A percentile compares a stretch with the other conserved stretches of the same genome.
Evolutionary conservation across 2,797 vertebrate genomes (phyloP).

Genomic region (Anableps anableps): DNA sequence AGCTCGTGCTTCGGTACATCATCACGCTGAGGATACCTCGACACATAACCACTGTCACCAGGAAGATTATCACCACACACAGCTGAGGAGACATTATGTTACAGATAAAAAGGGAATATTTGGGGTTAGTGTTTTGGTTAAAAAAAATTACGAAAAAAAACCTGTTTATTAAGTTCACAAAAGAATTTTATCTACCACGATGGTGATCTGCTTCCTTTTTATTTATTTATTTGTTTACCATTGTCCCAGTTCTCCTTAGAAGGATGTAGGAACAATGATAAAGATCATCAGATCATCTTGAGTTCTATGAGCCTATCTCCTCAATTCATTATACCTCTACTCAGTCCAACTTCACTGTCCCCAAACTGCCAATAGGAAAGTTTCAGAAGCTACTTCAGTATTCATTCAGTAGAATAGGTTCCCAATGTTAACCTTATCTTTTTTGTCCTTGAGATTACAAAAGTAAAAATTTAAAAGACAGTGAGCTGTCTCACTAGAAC

Average conservation of each 20-base stretch:
- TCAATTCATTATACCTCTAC: constrained; percentile 34
- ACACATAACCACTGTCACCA: constrained; percentile 87
- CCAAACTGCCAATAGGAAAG: background rate
- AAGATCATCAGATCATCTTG: constrained; percentile 37
- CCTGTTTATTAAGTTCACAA: background rate
- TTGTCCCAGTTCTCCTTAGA: constrained; percentile 10
- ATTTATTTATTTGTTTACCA: background rate
- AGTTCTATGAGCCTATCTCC: constrained; percentile 42
- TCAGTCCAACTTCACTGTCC: background rate
- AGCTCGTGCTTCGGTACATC: constrained; percentile 83
- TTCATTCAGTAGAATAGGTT: constrained; percentile 20
- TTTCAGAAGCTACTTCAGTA: constrained; percentile 33
- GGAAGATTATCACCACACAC: constrained; percentile 85
- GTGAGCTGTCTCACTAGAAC: constrained; percentile 20
- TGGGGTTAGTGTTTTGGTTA: background rate
- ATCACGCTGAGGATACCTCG: constrained; percentile 82
- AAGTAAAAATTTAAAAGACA: constrained; percentile 27
- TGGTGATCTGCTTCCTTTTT: background rate
- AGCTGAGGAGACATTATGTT: constrained; percentile 67
- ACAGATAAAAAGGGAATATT: background rate
- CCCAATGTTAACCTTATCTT: constrained; percentile 26
- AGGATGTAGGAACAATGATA: background rate
- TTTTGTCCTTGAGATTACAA: constrained; percentile 34
- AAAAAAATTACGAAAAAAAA: background rate
- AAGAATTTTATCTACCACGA: background rate